Percentiles rank a stretch among this genome's conserved stretches.
Conservation (phyloP, 2,888 invertebrate genomes). For the Archips xylosteana region DNA sequence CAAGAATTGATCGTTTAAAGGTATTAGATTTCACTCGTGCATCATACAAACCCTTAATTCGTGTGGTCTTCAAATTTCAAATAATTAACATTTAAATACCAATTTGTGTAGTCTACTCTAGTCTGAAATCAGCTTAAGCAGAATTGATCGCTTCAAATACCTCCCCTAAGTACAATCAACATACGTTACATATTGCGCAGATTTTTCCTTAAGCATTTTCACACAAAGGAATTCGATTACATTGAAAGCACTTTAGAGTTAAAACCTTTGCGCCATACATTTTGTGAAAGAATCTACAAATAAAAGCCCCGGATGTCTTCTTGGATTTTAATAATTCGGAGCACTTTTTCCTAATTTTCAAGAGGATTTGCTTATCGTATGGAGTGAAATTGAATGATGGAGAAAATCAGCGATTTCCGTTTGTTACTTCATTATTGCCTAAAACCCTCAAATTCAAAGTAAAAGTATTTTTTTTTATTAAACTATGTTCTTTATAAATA, state of each 20-base stretch:
- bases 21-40: too few relatives aligned
- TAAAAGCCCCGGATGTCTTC: constrained; percentile 35
- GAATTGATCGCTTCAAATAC: constrained; percentile 26
- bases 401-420: background rate
- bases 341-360: constrained; percentile 24
- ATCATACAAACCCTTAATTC: too few relatives aligned
- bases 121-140: constrained; percentile 9
- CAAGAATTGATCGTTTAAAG: too few relatives aligned
- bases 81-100: background rate
- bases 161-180: constrained; percentile 30
- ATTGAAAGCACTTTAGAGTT: constrained; percentile 43
- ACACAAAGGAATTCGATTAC: constrained; percentile 44
- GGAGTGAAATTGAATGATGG: constrained; percentile 2
- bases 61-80: too few relatives aligned
- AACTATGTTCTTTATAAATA: too few relatives aligned
- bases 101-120: background rate
- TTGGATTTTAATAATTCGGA: constrained; percentile 20
- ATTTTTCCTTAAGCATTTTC: constrained; percentile 39
- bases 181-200: constrained; percentile 38
- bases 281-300: constrained; percentile 34
- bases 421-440: background rate
- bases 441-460: background rate
- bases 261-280: constrained; percentile 42
- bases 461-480: too few relatives aligned
- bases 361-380: constrained; percentile 11